Evolutionary conservation across 2,888 invertebrate genomes (phyloP).

Genomic region (Drosophila prostipennis): DNA sequence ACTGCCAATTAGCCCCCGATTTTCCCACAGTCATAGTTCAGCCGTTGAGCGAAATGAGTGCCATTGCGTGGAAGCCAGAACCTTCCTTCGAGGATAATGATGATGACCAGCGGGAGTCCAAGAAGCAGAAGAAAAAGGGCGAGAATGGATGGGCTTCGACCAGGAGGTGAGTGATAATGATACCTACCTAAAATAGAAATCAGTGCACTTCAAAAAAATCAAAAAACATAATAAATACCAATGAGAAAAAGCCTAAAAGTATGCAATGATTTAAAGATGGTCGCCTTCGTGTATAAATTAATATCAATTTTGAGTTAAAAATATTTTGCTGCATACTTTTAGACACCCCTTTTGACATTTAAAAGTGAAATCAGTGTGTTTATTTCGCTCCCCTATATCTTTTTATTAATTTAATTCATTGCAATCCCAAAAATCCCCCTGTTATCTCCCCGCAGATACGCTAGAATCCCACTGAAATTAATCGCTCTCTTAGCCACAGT

Average conservation of each 20-base stretch:
- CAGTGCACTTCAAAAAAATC: background rate
- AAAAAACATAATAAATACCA: background rate
- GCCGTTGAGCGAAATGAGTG: constrained; percentile 49
- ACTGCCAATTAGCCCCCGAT: constrained; percentile 49
- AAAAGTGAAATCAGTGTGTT: no score
- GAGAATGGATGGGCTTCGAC: constrained; percentile 15
- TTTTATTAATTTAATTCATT: no score
- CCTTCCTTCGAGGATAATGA: constrained; percentile 28
- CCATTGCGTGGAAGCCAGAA: constrained; percentile 38
- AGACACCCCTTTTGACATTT: no score
- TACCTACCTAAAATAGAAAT: no score
- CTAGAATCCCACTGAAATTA: constrained; percentile 46
- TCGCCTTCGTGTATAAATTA: no score
- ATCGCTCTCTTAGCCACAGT: constrained; percentile 52
- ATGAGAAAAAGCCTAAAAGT: no score
- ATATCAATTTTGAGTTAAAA: no score
- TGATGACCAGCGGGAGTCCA: constrained; percentile 41
- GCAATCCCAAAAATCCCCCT: background rate
- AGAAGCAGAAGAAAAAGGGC: constrained; percentile 1
- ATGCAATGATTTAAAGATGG: no score
- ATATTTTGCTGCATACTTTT: no score
- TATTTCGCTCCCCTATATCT: no score
- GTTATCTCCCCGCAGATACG: constrained; percentile 28
- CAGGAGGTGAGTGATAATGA: constrained; percentile 44
- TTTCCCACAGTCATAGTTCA: constrained; percentile 21